Base-by-base conservation (phyloP, 2,888 invertebrate genomes). In the Perizoma flavofasciatum region DNA sequence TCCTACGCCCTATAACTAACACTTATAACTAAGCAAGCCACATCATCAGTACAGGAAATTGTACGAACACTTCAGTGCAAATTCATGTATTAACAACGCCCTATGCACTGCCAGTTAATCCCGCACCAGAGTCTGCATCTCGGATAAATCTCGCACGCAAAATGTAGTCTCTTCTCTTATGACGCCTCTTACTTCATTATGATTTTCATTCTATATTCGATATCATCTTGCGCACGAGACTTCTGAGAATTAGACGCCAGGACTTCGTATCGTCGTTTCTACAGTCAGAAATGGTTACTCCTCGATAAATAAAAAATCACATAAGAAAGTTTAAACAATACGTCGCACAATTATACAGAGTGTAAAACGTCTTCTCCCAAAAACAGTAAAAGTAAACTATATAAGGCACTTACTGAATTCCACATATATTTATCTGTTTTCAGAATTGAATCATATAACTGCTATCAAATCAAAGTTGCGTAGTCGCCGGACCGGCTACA, bases 1-100 rank as follows among this genome's bases (percentile, higher is more conserved):
- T 44, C 22, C 44, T 49, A 49, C 58, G 43, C 10, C 48, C 52
- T 34, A 52, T 39, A 58, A 49, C 52, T 33, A 52, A 58, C 37
- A 39, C 41, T 48, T 55, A 55, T 6, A 43, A 43, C n/a, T 43
- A 43, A 55, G 35, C 10, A 35, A 10, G 55, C 48, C 43, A 43
- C 47, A 22, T 22, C 41, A 32, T 37, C n/a, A 41, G 6, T 43
- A 49, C 55, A 55, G 33, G 48, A 49, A 22, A 48, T 49, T 35
- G 33, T 48, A 44, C 2, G 44, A 7, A 54, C 37, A 8, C 22
- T n/a, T 33, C 40, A 5, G 10, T 10, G 47, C 47, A 48, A 48
- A 41, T 33, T 54, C 54, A 48, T 54, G 52, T 44, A 51, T 52
- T 44, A 37, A 53, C 11, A 5, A 10, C 10, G 11, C 47, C 8